Evolutionary conservation across 2,113 vertebrate species (phyloP), one percentile per base, ranked within the genome.

Genomic region (Phocoena phocoena): DNA sequence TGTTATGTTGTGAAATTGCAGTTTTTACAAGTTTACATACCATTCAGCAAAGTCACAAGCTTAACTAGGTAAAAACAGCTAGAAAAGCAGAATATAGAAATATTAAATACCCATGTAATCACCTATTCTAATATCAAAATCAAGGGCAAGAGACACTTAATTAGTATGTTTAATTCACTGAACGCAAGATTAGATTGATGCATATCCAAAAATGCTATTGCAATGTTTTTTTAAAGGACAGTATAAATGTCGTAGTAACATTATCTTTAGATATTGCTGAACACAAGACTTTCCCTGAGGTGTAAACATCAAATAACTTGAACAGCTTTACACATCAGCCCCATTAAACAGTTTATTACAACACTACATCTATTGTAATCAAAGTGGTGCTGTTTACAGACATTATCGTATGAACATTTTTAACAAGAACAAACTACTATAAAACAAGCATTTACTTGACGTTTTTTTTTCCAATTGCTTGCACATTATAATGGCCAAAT

Each of bases 321-420:
- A 99, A 99, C 99, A 99, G 99, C 98, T 99, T 99, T 99, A 99
- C 99, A 99, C 98, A 99, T 99, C 99, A 99, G 99, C 99, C 99
- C 99, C 99, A 99, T 99, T 99, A 99, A 99, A 99, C 99, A 99
- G 99, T 99, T 99, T 99, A 99, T 99, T 99, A 99, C 99, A 99
- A 99, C 99, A 99, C 99, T 99, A 99, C 99, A 99, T 99, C 99
- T 99, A 99, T 98, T 99, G 99, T 99, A 99, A 99, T 99, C 99
- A 99, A 99, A 99, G 99, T 99, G 99, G 99, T 99, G 98, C 99
- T 99, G 99, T 99, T 99, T 99, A 99, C 99, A 99, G 99, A 99
- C 99, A 99, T 99, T 98, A 99, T 99, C 98, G 98, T 99, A 99
- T 98, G 98, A 99, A 99, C 98, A 99, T 98, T 98, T 98, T 99